Conservation (phyloP, 2,797 vertebrate genomes). For the Gymnoscopelus microlampas region DNA sequence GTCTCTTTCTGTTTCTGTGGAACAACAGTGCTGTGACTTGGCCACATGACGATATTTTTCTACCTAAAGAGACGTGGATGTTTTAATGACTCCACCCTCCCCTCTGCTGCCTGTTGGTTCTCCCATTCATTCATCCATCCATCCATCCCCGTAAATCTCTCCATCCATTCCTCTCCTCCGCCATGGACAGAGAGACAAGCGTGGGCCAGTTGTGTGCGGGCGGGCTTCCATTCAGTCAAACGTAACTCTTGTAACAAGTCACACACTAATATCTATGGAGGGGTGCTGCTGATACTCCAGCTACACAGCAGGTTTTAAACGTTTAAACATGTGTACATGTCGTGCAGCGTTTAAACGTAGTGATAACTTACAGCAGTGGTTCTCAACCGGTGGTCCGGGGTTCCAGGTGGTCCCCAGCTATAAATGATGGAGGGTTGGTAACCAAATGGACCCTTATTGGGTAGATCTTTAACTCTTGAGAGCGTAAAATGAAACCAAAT, state of each 20-base stretch:
- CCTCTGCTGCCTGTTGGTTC: slow-evolving; percentile 46
- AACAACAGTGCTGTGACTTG: no score
- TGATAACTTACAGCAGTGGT: no score
- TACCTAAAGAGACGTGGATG: no score
- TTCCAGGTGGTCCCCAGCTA: no score
- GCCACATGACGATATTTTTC: no score
- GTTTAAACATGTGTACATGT: background rate
- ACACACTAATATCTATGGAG: slow-evolving; percentile 41
- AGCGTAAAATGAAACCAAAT: no score
- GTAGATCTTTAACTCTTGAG: no score
- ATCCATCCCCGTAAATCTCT: slow-evolving; percentile 15
- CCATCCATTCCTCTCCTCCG: slow-evolving; percentile 19
- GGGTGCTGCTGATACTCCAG: slow-evolving; percentile 25
- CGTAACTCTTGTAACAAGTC: slow-evolving; percentile 32
- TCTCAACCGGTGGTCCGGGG: no score
- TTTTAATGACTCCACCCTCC: slow-evolving; percentile 24
- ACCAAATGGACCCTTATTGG: no score
- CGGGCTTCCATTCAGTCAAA: slow-evolving; percentile 27
- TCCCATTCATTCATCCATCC: slow-evolving; percentile 26
- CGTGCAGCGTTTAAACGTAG: background rate
- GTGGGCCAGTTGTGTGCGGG: slow-evolving; percentile 10
- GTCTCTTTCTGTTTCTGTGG: no score
- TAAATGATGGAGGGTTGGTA: no score
- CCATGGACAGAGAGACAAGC: slow-evolving; percentile 34
- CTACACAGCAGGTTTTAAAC: slow-evolving; percentile 43